Percentiles rank a stretch among this genome's conserved stretches.
Evolutionary conservation across 2,888 invertebrate genomes (phyloP).

Genomic region (Hydroisotoma schaefferi): DNA sequence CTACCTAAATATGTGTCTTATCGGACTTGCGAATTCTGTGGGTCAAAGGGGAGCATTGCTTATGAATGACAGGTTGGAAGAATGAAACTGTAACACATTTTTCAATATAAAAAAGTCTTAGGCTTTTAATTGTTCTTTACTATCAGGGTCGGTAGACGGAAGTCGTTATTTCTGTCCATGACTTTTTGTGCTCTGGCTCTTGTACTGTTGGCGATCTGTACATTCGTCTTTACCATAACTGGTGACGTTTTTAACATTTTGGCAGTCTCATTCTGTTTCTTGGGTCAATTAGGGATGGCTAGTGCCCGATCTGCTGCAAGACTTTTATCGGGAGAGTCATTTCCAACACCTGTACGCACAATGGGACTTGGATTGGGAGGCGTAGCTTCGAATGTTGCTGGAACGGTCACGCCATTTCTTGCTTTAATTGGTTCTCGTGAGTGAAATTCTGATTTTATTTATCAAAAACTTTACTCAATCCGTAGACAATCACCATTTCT

Average conservation of each 20-base stretch:
- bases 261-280: slow-evolving; percentile 14
- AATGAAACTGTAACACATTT: neutral
- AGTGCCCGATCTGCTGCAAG: slow-evolving; percentile 25
- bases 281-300: slow-evolving; percentile 33
- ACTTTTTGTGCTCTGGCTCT: slow-evolving; percentile 27
- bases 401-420: slow-evolving; percentile 28
- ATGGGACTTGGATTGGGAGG: slow-evolving; percentile 33
- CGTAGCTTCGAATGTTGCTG: slow-evolving; percentile 23
- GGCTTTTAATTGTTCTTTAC: neutral
- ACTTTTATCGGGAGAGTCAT: slow-evolving; percentile 35
- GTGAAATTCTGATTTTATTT: neutral
- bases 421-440: slow-evolving; percentile 37
- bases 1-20: slow-evolving; percentile 24
- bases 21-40: slow-evolving; percentile 32
- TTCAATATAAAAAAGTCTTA: neutral
- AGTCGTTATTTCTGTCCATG: slow-evolving; percentile 30
- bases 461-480: neutral
- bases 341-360: slow-evolving; percentile 28
- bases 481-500: neutral
- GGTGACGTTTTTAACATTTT: neutral
- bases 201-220: slow-evolving; percentile 29
- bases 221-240: slow-evolving; percentile 14
- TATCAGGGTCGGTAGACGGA: slow-evolving; percentile 32
- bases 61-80: slow-evolving; percentile 23
- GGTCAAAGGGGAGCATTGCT: slow-evolving; percentile 31